Percentiles rank a stretch among this genome's conserved stretches.
These are phyloP conservation scores for Raillietiella orientalis DNA, from an alignment of 2,888 invertebrate genomes.

Conservation along the genomic window DNA sequence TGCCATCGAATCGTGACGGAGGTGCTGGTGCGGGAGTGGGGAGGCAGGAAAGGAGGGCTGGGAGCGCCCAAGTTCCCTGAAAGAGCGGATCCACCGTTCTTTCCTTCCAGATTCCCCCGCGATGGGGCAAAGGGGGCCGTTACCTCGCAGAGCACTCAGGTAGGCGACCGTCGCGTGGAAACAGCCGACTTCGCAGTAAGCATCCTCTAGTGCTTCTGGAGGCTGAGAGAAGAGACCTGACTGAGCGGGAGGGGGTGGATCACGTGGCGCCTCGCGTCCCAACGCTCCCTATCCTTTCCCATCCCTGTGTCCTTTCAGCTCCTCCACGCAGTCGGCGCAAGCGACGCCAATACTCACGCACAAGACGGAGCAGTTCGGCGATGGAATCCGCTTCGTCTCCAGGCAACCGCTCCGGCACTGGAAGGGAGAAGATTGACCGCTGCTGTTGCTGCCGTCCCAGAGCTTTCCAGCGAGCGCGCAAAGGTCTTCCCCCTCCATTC, in stretches of 20 bases:
- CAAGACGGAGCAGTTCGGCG: conserved; percentile 37
- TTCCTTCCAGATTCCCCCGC: too few species aligned
- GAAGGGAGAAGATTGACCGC: too few species aligned
- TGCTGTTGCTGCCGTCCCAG: too few species aligned
- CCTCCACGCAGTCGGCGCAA: neutral
- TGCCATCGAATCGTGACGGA: conserved; percentile 48
- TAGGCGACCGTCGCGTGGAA: conserved; percentile 42
- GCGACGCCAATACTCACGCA: conserved; percentile 34
- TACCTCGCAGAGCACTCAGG: conserved; percentile 33
- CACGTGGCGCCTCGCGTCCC: too few species aligned
- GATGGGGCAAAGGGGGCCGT: conserved; percentile 6
- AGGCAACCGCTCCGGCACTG: conserved; percentile 51
- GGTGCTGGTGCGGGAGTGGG: conserved; percentile 37
- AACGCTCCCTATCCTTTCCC: too few species aligned
- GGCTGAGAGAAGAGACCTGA: too few species aligned
- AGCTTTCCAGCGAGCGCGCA: too few species aligned
- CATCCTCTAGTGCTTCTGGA: too few species aligned
- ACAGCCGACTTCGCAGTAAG: conserved; percentile 50
- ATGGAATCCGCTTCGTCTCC: conserved; percentile 38
- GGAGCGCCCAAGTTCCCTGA: conserved; percentile 29
- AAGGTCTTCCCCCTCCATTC: too few species aligned
- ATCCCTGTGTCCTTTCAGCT: neutral
- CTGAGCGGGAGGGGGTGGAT: too few species aligned
- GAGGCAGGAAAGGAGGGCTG: conserved; percentile 36
- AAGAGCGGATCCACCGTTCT: too few species aligned